Percentiles rank a stretch among this genome's conserved stretches.
Conservation (phyloP, 1,140 invertebrate genomes). For the Drosophila arizonae region DNA sequence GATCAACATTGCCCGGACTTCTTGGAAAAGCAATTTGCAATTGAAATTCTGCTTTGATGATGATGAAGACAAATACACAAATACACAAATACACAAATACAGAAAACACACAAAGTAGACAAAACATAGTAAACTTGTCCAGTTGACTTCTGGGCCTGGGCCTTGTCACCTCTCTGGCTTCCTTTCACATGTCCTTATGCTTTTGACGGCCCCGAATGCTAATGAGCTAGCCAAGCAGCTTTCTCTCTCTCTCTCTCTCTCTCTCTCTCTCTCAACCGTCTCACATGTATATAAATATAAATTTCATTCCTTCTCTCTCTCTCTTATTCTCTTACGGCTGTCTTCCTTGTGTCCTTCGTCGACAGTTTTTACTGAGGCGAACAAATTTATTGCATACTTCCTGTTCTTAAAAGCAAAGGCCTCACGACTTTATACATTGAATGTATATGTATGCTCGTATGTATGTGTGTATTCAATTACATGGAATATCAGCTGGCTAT, state of each 20-base stretch:
- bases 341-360: conserved; percentile 34
- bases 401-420: conserved; percentile 47
- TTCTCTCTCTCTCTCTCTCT: conserved; percentile 2
- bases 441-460: conserved; percentile 17
- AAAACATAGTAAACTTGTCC: conserved; percentile 42
- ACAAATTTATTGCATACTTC: conserved; percentile 74
- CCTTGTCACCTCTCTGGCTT: conserved; percentile 52
- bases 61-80: conserved; percentile 36
- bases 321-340: neutral
- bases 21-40: conserved; percentile 63
- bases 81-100: conserved; percentile 25
- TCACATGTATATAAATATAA: no score
- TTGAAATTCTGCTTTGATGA: conserved; percentile 64
- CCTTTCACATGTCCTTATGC: conserved; percentile 57
- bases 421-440: conserved; percentile 18
- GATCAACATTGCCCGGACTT: neutral
- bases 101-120: conserved; percentile 4
- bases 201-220: conserved; percentile 69
- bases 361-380: conserved; percentile 33
- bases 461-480: conserved; percentile 59
- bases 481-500: conserved; percentile 63
- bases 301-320: neutral
- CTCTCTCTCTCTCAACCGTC: neutral
- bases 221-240: conserved; percentile 59
- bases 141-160: conserved; percentile 31